These are phyloP conservation scores for Megalopta genalis DNA, from an alignment of 1,140 invertebrate species.

Conservation along the genomic window DNA sequence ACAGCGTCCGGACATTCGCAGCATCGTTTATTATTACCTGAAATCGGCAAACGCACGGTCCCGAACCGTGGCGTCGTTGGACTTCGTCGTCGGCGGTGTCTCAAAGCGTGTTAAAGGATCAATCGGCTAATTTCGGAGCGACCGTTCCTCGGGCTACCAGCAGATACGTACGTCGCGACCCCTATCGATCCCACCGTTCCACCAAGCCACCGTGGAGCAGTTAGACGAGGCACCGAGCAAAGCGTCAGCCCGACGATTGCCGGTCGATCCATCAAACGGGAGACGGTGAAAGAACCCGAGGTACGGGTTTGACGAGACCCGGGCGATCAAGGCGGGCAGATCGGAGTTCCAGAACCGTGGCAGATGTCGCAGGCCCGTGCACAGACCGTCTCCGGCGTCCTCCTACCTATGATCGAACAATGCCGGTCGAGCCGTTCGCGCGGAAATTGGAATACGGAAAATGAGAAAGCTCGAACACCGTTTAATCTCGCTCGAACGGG, in stretches of 20 bases:
- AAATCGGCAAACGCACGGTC: no score
- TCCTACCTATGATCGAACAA: background rate
- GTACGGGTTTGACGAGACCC: background rate
- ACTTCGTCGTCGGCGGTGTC: no score
- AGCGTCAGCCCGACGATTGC: conserved; percentile 8
- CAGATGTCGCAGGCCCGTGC: background rate
- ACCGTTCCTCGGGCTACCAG: no score
- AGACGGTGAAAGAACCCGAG: background rate
- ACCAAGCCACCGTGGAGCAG: background rate
- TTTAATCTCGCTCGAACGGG: background rate
- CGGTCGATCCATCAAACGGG: background rate
- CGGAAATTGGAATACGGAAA: background rate
- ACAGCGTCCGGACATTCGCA: no score
- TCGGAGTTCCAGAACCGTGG: background rate
- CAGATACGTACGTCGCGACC: no score
- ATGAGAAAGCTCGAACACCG: background rate
- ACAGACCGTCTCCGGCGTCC: background rate
- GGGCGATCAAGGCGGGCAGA: background rate
- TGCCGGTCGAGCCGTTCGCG: background rate
- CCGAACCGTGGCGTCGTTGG: no score
- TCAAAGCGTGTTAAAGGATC: no score
- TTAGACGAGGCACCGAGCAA: background rate
- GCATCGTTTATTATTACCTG: no score
- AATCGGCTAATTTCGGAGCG: no score
- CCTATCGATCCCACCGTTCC: no score